Conservation (phyloP, 2,113 vertebrate genomes). For the Catharus bicknelli region DNA sequence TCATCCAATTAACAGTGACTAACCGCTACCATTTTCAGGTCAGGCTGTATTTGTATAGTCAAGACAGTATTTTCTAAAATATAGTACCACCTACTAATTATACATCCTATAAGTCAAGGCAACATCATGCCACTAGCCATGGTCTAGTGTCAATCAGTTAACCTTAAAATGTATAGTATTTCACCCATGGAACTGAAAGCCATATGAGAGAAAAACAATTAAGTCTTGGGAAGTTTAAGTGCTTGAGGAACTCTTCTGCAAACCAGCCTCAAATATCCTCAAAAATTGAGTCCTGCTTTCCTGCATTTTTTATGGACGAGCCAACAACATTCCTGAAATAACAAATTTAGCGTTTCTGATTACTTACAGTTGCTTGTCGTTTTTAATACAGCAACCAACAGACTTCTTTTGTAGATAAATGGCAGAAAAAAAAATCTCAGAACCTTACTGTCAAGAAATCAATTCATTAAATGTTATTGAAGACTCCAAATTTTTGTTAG, state of each 20-base stretch:
- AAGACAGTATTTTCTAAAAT: slow-evolving; percentile 3
- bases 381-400: not conserved
- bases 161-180: not conserved
- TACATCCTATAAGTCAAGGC: not conserved
- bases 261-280: not conserved
- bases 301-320: not conserved
- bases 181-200: not conserved
- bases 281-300: not conserved
- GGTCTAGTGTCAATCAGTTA: not conserved
- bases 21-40: slow-evolving; percentile 8
- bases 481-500: not conserved
- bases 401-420: not conserved
- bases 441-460: not conserved
- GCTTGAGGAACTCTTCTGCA: not conserved
- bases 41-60: not conserved
- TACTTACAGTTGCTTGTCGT: slow-evolving; percentile 19
- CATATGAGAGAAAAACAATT: not conserved
- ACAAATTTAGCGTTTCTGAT: slow-evolving; percentile 10
- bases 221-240: not conserved
- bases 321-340: not conserved
- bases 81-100: not conserved
- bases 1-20: slow-evolving; percentile 7
- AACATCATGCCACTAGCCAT: not conserved
- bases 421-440: not conserved
- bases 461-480: slow-evolving; percentile 23